Evolutionary conservation across 2,113 vertebrate genomes (phyloP).

Genomic region (Arenaria interpres): DNA sequence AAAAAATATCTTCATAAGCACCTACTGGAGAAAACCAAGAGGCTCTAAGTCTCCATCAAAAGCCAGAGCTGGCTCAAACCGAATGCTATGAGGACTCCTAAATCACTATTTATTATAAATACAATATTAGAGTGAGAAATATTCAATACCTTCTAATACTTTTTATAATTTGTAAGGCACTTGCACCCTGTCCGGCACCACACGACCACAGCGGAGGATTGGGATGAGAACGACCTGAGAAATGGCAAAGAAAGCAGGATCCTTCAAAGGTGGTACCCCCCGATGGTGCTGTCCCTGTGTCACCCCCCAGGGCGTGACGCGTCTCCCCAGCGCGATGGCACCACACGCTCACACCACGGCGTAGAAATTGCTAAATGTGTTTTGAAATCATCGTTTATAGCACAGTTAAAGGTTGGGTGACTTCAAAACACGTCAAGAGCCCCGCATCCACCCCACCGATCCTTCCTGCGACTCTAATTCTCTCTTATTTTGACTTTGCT

Average conservation of each 20-base stretch:
- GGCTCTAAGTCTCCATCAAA: background rate
- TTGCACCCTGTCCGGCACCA: background rate
- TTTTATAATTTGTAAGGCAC: background rate
- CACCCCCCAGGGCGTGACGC: accelerated
- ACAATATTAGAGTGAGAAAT: background rate
- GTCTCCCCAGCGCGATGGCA: accelerated
- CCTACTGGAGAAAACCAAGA: background rate
- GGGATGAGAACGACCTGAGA: accelerated
- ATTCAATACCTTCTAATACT: background rate
- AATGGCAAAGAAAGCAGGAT: background rate
- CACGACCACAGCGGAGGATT: accelerated
- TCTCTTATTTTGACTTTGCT: background rate
- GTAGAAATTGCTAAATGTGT: accelerated
- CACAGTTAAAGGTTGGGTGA: background rate
- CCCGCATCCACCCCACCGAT: background rate
- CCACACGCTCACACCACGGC: accelerated
- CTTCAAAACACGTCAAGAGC: background rate
- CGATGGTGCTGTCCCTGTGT: accelerated
- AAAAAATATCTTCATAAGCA: background rate
- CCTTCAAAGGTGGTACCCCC: background rate
- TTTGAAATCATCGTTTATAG: background rate
- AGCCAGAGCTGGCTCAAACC: background rate
- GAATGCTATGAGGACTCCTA: background rate
- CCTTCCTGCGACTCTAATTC: background rate
- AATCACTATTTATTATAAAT: background rate